Conservation (phyloP, 2,797 vertebrate species). For the Darevskia nairensis region DNA sequence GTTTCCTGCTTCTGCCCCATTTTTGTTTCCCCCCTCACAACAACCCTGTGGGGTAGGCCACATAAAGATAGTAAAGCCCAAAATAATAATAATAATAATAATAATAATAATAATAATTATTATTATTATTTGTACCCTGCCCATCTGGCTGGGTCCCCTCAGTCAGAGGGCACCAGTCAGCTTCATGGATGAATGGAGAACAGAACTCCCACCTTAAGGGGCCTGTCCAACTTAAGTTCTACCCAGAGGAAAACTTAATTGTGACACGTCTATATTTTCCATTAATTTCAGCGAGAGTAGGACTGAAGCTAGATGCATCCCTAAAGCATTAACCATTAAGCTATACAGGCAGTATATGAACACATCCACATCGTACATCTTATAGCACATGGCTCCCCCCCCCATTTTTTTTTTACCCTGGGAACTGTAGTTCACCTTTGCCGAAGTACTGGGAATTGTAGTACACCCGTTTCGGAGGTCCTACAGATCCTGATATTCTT, state of each 20-base stretch:
- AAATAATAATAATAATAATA: no score
- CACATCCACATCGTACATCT: fast-evolving
- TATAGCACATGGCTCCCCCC: no score
- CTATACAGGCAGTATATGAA: no score
- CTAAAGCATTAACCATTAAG: background rate
- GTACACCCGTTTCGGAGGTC: no score
- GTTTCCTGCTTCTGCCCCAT: background rate
- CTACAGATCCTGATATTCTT: no score
- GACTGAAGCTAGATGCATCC: background rate
- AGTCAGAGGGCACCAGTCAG: background rate
- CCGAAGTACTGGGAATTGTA: no score
- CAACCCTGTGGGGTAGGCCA: background rate
- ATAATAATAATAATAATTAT: no score
- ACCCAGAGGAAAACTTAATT: background rate
- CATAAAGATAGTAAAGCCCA: background rate
- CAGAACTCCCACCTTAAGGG: background rate
- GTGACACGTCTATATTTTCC: background rate
- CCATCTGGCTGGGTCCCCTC: no score
- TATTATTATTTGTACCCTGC: no score
- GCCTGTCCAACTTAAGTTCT: background rate
- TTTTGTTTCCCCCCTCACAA: background rate
- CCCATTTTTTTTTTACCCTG: no score
- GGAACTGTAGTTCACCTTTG: no score
- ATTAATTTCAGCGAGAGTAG: background rate
- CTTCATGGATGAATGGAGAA: background rate